Evolutionary conservation across 2,113 vertebrate species (phyloP), one percentile per base, ranked within the genome.

Genomic region (Hypomesus transpacificus): DNA sequence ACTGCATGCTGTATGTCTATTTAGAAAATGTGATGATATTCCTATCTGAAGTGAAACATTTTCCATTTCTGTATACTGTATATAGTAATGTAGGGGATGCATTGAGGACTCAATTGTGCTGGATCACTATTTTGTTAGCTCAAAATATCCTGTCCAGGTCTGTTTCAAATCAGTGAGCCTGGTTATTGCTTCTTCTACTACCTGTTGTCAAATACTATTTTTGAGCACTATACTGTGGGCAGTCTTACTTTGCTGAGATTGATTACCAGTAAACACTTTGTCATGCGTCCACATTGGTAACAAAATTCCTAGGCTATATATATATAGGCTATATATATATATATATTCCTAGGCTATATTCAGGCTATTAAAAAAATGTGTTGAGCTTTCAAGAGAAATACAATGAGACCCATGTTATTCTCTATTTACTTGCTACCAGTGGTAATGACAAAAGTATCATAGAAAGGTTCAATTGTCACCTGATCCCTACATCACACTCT

Each of bases 111-210:
- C 73, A 80, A 68, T 79, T 82, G 70, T 81, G 82, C 77, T 79
- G 68, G 65, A 78, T 76, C 69, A 71, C 72, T 80, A 73, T 71
- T 83, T 84, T 82, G 31, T 34, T 73, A 64, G 22, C 7, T 76
- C 56, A 75, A 72, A 80, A 73, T 80, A 78, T 80, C 82, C 80
- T 80, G 78, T 85, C 83, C 80, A 81, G 87, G 86, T 79, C 81
- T 34, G 84, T 82, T 78, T 86, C 84, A 87, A 89, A 80, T 87
- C 86, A 86, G 69, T 81, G 83, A 85, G 80, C 78, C 79, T 76
- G 68, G 78, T 84, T 86, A 88, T 86, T 88, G 76, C 71, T 80
- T 82, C 68, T 68, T 80, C 74, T 63, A 21, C 4, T 72, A 76
- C 75, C 57, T 76, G 53, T 14, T 68, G 69, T 78, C 72, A 72